Percentiles rank a stretch among this genome's conserved stretches.
These are phyloP conservation scores for Esperia sulphurella DNA, from an alignment of 2,888 invertebrate genomes.

Conservation along the genomic window DNA sequence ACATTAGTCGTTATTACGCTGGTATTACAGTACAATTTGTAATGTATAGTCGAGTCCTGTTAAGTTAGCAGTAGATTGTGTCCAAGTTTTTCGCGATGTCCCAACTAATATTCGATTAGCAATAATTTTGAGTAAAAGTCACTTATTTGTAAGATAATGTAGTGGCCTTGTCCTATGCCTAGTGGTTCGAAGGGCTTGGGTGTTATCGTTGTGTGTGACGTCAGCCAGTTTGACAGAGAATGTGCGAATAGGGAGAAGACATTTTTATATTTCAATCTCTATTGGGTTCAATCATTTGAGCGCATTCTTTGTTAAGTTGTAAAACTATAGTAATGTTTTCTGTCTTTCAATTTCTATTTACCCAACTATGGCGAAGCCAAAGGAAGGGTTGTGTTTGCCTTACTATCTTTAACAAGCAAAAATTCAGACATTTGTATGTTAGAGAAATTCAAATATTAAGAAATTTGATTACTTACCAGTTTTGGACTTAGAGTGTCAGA, in stretches of 20 bases:
- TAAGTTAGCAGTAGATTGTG: slow-evolving; percentile 1
- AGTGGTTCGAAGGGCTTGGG: slow-evolving; percentile 12
- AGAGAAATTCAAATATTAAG: too few species aligned
- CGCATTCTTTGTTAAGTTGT: background rate
- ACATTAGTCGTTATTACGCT: background rate
- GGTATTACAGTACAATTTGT: slow-evolving; percentile 1
- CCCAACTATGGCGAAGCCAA: background rate
- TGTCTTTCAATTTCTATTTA: background rate
- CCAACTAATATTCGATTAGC: slow-evolving; percentile 17
- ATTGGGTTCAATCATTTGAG: background rate
- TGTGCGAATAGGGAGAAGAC: too few species aligned
- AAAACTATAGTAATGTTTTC: background rate
- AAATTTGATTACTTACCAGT: too few species aligned
- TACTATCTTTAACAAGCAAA: too few species aligned
- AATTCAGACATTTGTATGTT: too few species aligned
- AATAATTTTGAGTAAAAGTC: slow-evolving; percentile 20
- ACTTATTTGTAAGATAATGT: slow-evolving; percentile 17
- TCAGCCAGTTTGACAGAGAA: background rate
- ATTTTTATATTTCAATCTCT: too few species aligned
- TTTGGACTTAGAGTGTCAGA: too few species aligned
- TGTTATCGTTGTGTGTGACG: background rate
- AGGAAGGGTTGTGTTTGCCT: background rate
- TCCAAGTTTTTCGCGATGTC: slow-evolving; percentile 2
- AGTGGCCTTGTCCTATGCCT: slow-evolving; percentile 18
- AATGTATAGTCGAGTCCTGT: background rate